phyloP scores from a whole-genome alignment of 2,797 vertebrate genomes.

The Chanos chanos region DNA sequence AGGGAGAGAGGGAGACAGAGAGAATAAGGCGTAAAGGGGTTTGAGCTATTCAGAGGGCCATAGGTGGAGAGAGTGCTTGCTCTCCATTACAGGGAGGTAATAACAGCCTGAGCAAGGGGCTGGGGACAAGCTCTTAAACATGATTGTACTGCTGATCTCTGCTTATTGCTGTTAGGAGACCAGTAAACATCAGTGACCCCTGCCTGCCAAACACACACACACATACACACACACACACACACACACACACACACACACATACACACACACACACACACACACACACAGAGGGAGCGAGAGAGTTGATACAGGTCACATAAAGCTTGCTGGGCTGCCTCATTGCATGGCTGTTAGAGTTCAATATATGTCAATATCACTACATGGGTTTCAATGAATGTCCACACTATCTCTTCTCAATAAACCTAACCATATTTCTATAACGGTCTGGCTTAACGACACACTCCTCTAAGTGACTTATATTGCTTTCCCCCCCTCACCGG shows the following conservation, averaged over 20 bases:
- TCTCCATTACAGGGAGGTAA: conserved; percentile 10
- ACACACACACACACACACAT: neutral
- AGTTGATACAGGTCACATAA: conserved; percentile 1
- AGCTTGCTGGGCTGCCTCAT: conserved; percentile 5
- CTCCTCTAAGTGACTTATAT: neutral
- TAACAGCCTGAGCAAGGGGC: conserved; percentile 11
- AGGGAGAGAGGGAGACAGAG: too few relatives aligned
- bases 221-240: neutral
- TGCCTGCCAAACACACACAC: neutral
- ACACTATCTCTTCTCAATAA: conserved; percentile 23
- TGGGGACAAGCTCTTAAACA: conserved; percentile 6
- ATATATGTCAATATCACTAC: conserved; percentile 25
- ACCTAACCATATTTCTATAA: neutral
- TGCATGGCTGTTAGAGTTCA: conserved; percentile 20
- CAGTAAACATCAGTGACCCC: conserved; percentile 19
- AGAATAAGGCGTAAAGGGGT: neutral
- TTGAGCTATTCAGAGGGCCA: neutral
- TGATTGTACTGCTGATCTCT: conserved; percentile 1
- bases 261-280: neutral
- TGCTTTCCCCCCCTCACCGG: neutral
- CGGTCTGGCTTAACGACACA: conserved; percentile 4
- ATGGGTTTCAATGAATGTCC: conserved; percentile 16
- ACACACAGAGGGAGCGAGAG: neutral
- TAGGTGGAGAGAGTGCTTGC: neutral
- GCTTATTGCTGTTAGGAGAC: conserved; percentile 19